Evolutionary conservation across 2,797 vertebrate species (phyloP).

Genomic region (Sebastes hubbsi): DNA sequence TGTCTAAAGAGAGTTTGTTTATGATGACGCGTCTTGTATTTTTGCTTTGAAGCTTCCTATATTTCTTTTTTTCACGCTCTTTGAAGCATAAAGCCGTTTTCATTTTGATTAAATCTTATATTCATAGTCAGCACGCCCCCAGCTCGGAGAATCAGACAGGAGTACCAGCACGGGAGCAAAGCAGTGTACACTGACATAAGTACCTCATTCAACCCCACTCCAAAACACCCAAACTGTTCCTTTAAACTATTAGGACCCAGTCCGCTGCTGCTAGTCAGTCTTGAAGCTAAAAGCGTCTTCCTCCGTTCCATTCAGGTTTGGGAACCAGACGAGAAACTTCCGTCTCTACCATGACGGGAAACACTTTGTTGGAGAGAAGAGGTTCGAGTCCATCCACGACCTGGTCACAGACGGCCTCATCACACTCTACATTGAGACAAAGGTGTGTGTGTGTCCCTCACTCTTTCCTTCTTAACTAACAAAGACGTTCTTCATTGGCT

Average conservation of each 20-base stretch:
- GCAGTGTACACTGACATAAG: too few relatives aligned
- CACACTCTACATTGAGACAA: conserved; percentile 97
- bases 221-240: too few relatives aligned
- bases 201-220: too few relatives aligned
- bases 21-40: neutral
- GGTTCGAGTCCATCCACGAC: conserved; percentile 98
- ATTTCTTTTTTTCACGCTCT: neutral
- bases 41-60: neutral
- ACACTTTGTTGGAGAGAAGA: conserved; percentile 99
- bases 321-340: conserved; percentile 98
- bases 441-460: conserved; percentile 63
- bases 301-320: conserved; percentile 85
- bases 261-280: too few relatives aligned
- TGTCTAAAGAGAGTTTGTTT: neutral
- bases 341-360: conserved; percentile 99
- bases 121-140: too few relatives aligned
- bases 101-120: neutral
- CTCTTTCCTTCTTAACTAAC: neutral
- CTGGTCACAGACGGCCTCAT: conserved; percentile 99
- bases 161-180: too few relatives aligned
- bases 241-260: neutral
- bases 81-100: neutral
- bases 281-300: neutral
- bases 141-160: too few relatives aligned
- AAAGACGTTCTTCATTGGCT: too few relatives aligned